A percentile compares a stretch with the other conserved stretches of the same genome.
Evolutionary conservation across 2,113 vertebrate species (phyloP).

Genomic region (Taxidea taxus): DNA sequence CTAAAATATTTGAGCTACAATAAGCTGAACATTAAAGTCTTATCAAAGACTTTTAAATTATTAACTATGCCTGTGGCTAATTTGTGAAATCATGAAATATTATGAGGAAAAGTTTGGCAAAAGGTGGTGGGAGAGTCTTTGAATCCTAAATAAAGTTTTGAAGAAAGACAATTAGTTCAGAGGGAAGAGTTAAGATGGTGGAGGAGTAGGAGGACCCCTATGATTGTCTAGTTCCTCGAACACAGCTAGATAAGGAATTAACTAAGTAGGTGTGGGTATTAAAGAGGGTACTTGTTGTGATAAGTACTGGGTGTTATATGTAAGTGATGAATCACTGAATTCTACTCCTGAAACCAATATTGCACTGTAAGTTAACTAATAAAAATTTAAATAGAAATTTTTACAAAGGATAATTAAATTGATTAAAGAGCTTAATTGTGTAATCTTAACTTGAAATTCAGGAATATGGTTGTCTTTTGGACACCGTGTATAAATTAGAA

Average conservation of each 20-base stretch:
- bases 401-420: not conserved
- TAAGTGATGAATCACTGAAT: too few relatives aligned
- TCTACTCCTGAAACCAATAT: not conserved
- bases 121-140: not conserved
- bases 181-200: not conserved
- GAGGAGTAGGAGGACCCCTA: too few relatives aligned
- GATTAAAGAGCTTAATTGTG: not conserved
- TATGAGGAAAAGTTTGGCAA: slow-evolving; percentile 6
- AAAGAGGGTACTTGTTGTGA: not conserved
- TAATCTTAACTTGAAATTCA: not conserved
- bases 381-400: not conserved
- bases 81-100: slow-evolving; percentile 53
- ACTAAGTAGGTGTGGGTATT: not conserved
- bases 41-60: slow-evolving; percentile 70
- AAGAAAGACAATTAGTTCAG: not conserved
- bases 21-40: slow-evolving; percentile 51
- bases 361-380: not conserved
- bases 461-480: not conserved
- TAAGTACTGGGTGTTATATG: too few relatives aligned
- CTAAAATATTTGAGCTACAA: slow-evolving; percentile 49
- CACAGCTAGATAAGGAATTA: not conserved
- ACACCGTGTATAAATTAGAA: not conserved
- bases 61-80: slow-evolving; percentile 43
- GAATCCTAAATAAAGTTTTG: not conserved
- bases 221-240: too few relatives aligned